Conservation (phyloP, 2,888 invertebrate genomes). For the Cheilosia vernalis region DNA sequence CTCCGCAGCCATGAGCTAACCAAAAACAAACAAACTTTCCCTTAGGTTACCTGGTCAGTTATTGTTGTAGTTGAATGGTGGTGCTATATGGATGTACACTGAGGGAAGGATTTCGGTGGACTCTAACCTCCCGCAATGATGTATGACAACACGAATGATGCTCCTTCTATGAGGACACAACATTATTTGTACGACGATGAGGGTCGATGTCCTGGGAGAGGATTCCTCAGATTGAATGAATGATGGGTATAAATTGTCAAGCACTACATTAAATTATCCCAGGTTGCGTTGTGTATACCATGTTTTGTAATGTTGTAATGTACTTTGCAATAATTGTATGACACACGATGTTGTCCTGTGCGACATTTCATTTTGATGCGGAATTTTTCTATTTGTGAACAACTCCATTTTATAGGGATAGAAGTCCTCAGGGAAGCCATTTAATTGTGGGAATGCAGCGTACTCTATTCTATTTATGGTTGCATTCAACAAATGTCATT, state of each 20-base stretch:
- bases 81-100: slow-evolving; percentile 9
- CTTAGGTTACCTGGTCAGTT: slow-evolving; percentile 55
- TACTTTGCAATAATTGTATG: slow-evolving; percentile 43
- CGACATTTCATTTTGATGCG: slow-evolving; percentile 41
- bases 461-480: slow-evolving; percentile 19
- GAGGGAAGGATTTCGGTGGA: slow-evolving; percentile 61
- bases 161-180: slow-evolving; percentile 20
- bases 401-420: not conserved
- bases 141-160: slow-evolving; percentile 52
- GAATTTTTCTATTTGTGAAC: slow-evolving; percentile 33
- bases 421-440: slow-evolving; percentile 21
- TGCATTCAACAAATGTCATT: slow-evolving; percentile 32
- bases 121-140: slow-evolving; percentile 44
- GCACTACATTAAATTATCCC: slow-evolving; percentile 78
- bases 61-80: slow-evolving; percentile 3
- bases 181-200: slow-evolving; percentile 38
- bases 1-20: slow-evolving; percentile 38
- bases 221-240: slow-evolving; percentile 72
- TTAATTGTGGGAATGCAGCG: slow-evolving; percentile 24
- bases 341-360: slow-evolving; percentile 45
- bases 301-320: slow-evolving; percentile 18
- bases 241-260: slow-evolving; percentile 77
- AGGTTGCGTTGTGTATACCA: slow-evolving; percentile 44
- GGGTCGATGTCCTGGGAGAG: slow-evolving; percentile 59
- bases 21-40: slow-evolving; percentile 47